Base-by-base conservation (phyloP, 35 echinoderm and acorn worm genomes). In the Lytechinus variegatus region DNA sequence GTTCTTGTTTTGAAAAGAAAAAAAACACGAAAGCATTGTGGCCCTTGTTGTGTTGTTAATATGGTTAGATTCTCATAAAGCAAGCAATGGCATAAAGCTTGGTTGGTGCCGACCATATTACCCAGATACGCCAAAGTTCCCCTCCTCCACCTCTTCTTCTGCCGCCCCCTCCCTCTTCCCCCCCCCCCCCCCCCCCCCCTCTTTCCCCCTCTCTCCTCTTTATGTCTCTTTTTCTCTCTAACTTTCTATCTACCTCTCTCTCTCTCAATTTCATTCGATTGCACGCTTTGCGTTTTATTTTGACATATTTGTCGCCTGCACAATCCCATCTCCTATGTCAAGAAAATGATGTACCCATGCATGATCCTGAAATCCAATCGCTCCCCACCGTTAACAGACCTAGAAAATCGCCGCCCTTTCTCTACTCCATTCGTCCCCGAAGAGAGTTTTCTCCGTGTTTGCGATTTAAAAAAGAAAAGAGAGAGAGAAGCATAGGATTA, bases 351-450 rank as follows among this genome's bases (percentile, higher is more conserved):
- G 66, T 79, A 79, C 5, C 24, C 66, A 79, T 79, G 66, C 66
- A 79, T 79, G 66, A 79, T n/a, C 66, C 16, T 79, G 66, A 79
- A 79, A 79, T 79, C 66, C 19, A 79, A 79, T 79, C 66, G 66
- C 21, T 79, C 3, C 14, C 66, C 14, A 79, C 4, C 66, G 66
- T 24, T 24, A 24, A 79, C 66, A 79, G n/a, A 24, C n/a, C 66
- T 79, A 79, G 19, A 79, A 79, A 79, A 79, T 79, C n/a, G 66
- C 14, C 16, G 19, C 66, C 66, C 19, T 79, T 79, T 79, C 66
- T 24, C 6, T 79, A 16, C 33, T 44, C 24, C n/a, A 79, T 79
- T 79, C 21, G 24, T 79, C 19, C 33, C 66, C 6, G 66, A 7
- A 79, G 14, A 79, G 16, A n/a, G 16, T 24, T n/a, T 24, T 79